These are phyloP conservation scores for Macrosteles quadrilineatus DNA, from an alignment of 1,140 invertebrate genomes.

Conservation along the genomic window DNA sequence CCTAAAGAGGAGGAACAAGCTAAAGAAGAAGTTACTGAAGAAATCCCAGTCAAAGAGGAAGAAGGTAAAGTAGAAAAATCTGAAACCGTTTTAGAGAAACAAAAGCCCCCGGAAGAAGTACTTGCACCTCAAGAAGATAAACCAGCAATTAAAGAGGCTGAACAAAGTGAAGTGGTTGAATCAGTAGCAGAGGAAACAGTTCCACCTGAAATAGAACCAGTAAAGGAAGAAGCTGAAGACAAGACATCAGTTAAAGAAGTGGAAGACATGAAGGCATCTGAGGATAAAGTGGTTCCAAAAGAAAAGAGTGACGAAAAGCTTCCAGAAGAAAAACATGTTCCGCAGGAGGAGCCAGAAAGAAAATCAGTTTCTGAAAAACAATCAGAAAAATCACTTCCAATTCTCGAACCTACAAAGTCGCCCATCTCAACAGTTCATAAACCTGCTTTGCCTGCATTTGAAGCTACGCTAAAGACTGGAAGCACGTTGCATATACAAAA, in stretches of 20 bases:
- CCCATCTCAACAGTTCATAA: background rate
- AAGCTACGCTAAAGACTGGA: background rate
- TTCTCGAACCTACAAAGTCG: no score
- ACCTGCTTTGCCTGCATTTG: background rate
- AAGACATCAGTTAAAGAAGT: background rate
- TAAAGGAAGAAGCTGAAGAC: background rate
- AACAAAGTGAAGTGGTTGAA: background rate
- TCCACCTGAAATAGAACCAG: no score
- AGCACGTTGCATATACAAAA: conserved; percentile 6
- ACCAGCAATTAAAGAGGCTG: background rate
- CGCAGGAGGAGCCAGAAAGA: background rate
- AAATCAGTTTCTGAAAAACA: background rate
- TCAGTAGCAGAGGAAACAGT: no score
- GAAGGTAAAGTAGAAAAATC: background rate
- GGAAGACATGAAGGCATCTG: background rate
- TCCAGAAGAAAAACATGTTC: background rate
- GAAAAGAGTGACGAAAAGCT: background rate
- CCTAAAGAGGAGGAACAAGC: background rate
- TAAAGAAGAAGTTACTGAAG: conserved; percentile 1
- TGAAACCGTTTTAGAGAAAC: background rate
- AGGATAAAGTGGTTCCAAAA: no score
- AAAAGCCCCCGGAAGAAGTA: background rate
- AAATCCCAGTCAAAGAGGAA: background rate
- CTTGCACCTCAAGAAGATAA: background rate
- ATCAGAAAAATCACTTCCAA: background rate